Evolutionary conservation across 1,140 invertebrate species (phyloP).

Genomic region (Caenorhabditis brenneri): DNA sequence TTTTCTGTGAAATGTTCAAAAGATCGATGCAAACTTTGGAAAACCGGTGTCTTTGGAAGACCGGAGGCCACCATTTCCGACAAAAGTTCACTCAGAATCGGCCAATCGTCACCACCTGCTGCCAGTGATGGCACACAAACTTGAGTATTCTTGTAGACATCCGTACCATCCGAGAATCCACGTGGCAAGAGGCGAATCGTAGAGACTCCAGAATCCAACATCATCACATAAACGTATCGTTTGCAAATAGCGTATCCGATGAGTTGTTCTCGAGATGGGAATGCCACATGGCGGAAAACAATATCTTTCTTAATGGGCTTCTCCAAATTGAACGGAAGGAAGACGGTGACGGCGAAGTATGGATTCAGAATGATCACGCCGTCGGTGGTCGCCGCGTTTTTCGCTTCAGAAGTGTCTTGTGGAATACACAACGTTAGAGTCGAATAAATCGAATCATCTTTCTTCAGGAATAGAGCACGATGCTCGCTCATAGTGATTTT

Average conservation of each 20-base stretch:
- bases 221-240: too few relatives aligned
- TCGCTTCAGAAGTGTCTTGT: neutral
- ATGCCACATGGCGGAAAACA: neutral
- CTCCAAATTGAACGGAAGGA: neutral
- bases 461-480: neutral
- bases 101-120: neutral
- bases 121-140: neutral
- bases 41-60: neutral
- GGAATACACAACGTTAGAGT: neutral
- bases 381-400: neutral
- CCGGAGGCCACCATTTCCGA: conserved; percentile 1
- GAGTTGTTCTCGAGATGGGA: neutral
- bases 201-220: neutral
- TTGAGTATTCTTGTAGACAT: neutral
- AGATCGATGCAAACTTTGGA: neutral
- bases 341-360: neutral
- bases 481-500: neutral
- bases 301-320: neutral
- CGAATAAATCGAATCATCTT: neutral
- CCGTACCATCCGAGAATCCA: conserved; percentile 15
- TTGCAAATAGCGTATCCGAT: neutral
- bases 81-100: neutral
- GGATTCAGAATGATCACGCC: neutral
- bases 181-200: neutral
- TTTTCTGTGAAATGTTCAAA: neutral